Percentiles rank a stretch among this genome's conserved stretches.
phyloP scores from a whole-genome alignment of 2,888 invertebrate species.

The Coleophora deauratella region DNA sequence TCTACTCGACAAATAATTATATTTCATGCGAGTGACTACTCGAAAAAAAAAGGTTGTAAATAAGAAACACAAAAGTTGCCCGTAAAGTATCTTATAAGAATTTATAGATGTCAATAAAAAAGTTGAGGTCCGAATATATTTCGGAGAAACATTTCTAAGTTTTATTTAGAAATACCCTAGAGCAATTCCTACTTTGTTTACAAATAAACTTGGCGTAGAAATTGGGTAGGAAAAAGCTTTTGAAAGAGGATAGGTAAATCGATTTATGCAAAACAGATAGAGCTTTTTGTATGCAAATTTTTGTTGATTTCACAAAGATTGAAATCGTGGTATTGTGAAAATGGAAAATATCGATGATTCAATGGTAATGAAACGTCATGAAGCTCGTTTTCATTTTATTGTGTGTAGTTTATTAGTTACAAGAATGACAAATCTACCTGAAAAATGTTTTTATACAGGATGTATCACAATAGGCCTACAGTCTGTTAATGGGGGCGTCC shows the following conservation, averaged over 20 bases:
- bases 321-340: slow-evolving; percentile 62
- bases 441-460: no score
- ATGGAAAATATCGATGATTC: slow-evolving; percentile 55
- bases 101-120: slow-evolving; percentile 30
- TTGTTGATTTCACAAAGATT: slow-evolving; percentile 69
- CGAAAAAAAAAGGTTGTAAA: background rate
- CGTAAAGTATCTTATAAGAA: slow-evolving; percentile 11
- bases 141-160: slow-evolving; percentile 49
- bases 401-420: background rate
- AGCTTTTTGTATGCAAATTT: slow-evolving; percentile 72
- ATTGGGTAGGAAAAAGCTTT: slow-evolving; percentile 67
- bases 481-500: no score
- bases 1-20: no score
- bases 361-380: slow-evolving; percentile 33
- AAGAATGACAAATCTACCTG: no score
- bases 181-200: slow-evolving; percentile 69
- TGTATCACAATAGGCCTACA: no score
- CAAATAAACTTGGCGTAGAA: slow-evolving; percentile 68
- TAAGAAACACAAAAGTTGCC: background rate
- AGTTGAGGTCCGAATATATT: slow-evolving; percentile 30
- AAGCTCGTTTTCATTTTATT: background rate
- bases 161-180: slow-evolving; percentile 68
- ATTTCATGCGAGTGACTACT: no score
- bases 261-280: slow-evolving; percentile 71
- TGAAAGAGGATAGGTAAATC: slow-evolving; percentile 70